phyloP scores from a whole-genome alignment of 1,140 invertebrate genomes.

The Cephus cinctus region DNA sequence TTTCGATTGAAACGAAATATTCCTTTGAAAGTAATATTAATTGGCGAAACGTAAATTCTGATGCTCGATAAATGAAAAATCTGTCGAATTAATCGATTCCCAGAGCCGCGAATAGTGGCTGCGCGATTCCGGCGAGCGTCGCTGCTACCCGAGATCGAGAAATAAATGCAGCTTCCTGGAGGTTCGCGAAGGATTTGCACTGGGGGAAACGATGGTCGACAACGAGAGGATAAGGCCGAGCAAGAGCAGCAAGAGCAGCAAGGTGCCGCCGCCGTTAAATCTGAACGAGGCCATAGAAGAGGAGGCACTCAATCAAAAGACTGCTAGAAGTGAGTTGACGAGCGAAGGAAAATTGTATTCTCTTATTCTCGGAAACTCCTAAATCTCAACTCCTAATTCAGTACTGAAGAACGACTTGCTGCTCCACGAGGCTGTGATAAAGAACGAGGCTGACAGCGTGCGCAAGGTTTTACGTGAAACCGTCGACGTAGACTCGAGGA shows the following conservation, averaged over 20 bases:
- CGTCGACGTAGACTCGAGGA: conserved; percentile 69
- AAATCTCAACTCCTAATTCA: too few species aligned
- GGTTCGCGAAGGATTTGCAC: background rate
- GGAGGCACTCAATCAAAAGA: conserved; percentile 19
- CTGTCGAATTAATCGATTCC: background rate
- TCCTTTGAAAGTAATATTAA: too few species aligned
- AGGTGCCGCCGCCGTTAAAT: conserved; percentile 19
- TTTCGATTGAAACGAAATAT: too few species aligned
- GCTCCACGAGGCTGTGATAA: conserved; percentile 72
- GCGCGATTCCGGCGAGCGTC: conserved; percentile 1
- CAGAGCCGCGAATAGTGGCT: background rate
- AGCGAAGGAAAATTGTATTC: too few species aligned
- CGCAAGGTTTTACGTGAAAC: conserved; percentile 63
- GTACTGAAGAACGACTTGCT: conserved; percentile 66
- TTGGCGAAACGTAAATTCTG: background rate
- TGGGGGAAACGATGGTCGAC: conserved; percentile 15
- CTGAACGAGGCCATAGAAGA: conserved; percentile 14
- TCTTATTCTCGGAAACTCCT: too few species aligned
- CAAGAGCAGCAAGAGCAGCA: too few species aligned
- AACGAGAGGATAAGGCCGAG: conserved; percentile 11
- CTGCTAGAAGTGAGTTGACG: conserved; percentile 19
- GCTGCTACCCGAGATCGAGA: conserved; percentile 1
- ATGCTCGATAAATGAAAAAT: background rate
- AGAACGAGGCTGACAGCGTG: conserved; percentile 68
- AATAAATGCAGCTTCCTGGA: background rate